Evolutionary conservation across 1,140 invertebrate genomes (phyloP).

Genomic region (Babylonia areolata): DNA sequence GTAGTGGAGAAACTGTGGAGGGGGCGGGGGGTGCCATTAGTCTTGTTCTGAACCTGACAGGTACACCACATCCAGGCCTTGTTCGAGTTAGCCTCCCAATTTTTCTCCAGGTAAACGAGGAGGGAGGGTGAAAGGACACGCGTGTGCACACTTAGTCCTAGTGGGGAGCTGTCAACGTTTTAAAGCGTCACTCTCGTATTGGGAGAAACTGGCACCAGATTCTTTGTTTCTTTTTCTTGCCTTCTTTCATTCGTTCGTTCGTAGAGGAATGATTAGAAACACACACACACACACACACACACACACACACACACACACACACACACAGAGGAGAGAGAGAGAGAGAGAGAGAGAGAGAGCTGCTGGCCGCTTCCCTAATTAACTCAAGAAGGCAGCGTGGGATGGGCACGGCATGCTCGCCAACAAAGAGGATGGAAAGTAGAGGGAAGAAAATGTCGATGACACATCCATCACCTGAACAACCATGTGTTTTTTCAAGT

Average conservation of each 20-base stretch:
- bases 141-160: background rate
- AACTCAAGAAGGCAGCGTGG: background rate
- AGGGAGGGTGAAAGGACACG: background rate
- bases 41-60: too few species aligned
- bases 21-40: too few species aligned
- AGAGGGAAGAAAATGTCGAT: background rate
- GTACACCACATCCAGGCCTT: background rate
- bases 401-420: background rate
- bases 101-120: background rate
- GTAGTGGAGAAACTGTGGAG: too few species aligned
- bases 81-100: background rate
- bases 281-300: too few species aligned
- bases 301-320: too few species aligned
- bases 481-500: background rate
- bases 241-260: background rate
- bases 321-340: too few species aligned
- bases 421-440: background rate
- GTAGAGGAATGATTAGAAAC: too few species aligned
- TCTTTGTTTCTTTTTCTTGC: background rate
- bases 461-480: background rate
- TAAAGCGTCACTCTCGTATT: background rate
- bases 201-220: background rate
- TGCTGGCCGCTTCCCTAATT: background rate
- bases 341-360: too few species aligned
- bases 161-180: background rate